These are phyloP conservation scores for Eupithecia insigniata DNA, from an alignment of 2,888 invertebrate genomes.

Conservation along the genomic window DNA sequence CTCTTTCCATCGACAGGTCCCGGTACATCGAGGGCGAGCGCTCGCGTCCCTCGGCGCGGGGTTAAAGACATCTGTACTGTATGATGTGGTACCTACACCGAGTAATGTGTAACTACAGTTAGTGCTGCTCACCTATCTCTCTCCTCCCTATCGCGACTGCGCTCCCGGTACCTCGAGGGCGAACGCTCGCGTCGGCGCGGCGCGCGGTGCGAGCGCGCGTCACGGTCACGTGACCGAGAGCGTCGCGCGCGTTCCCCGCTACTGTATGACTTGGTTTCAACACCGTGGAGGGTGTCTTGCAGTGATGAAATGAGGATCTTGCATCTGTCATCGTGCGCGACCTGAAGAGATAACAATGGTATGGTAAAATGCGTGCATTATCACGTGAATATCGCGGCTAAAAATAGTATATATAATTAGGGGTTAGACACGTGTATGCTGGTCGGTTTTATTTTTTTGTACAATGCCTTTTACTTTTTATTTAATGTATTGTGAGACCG, in stretches of 20 bases:
- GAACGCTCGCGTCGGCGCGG: constrained; percentile 73
- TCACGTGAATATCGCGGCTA: not conserved
- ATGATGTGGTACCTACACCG: no score
- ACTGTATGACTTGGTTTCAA: constrained; percentile 98
- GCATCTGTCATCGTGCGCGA: constrained; percentile 98
- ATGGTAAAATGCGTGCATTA: not conserved
- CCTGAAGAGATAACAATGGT: constrained; percentile 56
- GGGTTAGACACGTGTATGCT: no score
- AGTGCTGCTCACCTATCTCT: constrained; percentile 68
- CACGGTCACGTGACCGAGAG: constrained; percentile 75
- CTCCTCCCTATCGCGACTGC: constrained; percentile 75
- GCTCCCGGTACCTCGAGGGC: constrained; percentile 67
- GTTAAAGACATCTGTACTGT: no score
- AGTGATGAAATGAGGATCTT: constrained; percentile 98
- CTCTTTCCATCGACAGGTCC: constrained; percentile 74
- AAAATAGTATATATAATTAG: no score
- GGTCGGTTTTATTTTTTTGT: no score
- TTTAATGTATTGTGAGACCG: no score
- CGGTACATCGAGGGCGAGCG: constrained; percentile 66
- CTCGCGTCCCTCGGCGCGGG: constrained; percentile 73
- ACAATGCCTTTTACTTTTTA: no score
- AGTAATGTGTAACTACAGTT: no score
- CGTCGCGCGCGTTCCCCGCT: constrained; percentile 78
- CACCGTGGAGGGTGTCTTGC: constrained; percentile 98
- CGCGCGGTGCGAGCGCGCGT: constrained; percentile 70